These are phyloP conservation scores for Chlorodrepanis virens DNA, from an alignment of 2,113 vertebrate genomes.

Conservation along the genomic window DNA sequence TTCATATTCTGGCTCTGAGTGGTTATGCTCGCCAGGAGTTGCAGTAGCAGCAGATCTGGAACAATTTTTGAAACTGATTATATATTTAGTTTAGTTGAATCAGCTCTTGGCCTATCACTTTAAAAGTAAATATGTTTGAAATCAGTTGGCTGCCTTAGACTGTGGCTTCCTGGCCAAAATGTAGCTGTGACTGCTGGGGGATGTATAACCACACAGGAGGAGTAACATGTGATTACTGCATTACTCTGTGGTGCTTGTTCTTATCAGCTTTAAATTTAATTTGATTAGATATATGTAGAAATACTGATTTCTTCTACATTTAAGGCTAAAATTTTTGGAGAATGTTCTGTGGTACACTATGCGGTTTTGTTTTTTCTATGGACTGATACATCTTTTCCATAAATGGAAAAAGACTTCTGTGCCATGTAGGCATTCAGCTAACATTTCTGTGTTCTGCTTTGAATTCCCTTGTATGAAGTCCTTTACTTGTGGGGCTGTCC, in stretches of 20 bases:
- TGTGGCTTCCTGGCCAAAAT: background rate
- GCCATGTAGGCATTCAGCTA: background rate
- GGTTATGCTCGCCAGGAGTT: background rate
- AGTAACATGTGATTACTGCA: rapidly evolving
- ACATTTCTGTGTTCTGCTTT: background rate
- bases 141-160: background rate
- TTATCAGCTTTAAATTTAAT: background rate
- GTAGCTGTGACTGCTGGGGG: background rate
- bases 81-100: background rate
- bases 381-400: background rate
- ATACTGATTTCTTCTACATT: background rate
- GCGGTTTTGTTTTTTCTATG: background rate
- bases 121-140: background rate
- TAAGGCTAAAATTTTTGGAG: background rate
- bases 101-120: background rate
- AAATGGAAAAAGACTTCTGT: background rate
- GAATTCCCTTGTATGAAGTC: background rate
- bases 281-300: background rate
- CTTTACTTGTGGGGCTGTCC: background rate
- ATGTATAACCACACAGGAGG: background rate
- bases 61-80: background rate
- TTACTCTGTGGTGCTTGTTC: background rate
- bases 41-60: background rate
- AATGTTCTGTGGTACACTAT: background rate
- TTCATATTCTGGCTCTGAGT: background rate